A percentile compares a stretch with the other conserved stretches of the same genome.
phyloP scores from a whole-genome alignment of 2,888 invertebrate species.

The Smittia sp. region DNA sequence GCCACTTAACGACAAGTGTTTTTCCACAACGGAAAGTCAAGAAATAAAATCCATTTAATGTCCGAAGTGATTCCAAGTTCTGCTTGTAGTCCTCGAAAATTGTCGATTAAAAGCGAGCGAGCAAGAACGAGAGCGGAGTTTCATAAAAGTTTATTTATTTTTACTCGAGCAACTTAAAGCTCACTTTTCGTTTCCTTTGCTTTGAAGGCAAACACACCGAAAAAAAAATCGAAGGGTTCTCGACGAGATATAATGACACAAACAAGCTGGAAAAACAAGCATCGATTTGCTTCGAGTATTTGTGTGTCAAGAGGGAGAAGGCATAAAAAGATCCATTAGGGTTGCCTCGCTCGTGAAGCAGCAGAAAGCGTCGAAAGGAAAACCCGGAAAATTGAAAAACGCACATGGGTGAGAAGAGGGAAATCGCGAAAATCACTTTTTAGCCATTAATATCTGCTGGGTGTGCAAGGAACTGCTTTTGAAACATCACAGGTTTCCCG shows the following conservation, averaged over 20 bases:
- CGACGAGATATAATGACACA: slow-evolving; percentile 9
- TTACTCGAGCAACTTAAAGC: background rate
- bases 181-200: background rate
- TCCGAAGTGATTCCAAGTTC: background rate
- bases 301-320: slow-evolving; percentile 8
- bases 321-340: slow-evolving; percentile 33
- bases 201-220: too few relatives aligned
- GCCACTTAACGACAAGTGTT: slow-evolving; percentile 1
- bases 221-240: slow-evolving; percentile 13
- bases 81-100: background rate
- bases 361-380: slow-evolving; percentile 9
- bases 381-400: slow-evolving; percentile 16
- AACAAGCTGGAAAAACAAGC: slow-evolving; percentile 1
- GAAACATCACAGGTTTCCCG: slow-evolving; percentile 1
- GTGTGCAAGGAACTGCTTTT: background rate
- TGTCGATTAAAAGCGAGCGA: background rate
- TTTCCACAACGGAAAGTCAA: background rate
- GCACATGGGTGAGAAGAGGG: background rate
- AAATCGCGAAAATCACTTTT: slow-evolving; percentile 39
- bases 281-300: slow-evolving; percentile 14
- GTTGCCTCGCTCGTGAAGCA: slow-evolving; percentile 23
- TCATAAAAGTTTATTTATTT: background rate
- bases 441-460: slow-evolving; percentile 28
- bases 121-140: background rate
- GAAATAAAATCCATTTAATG: slow-evolving; percentile 25